Conservation (phyloP, 2,113 vertebrate species). For the Atrichornis clamosus region DNA sequence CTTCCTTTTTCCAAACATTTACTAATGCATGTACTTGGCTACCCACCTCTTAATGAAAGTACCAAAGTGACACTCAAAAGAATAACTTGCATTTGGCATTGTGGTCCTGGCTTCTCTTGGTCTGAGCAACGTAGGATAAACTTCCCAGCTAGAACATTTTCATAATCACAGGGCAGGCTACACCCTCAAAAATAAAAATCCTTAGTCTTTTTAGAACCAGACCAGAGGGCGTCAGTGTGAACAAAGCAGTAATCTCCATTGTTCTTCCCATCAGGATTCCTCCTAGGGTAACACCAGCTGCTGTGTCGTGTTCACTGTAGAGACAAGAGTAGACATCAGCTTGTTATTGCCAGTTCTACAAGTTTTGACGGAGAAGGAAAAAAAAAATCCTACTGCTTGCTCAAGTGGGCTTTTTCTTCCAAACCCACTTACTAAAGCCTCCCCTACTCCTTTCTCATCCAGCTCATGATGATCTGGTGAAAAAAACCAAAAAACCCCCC, state of each 20-base stretch:
- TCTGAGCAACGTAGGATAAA: neutral
- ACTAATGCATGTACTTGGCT: neutral
- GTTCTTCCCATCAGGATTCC: slow-evolving; percentile 5
- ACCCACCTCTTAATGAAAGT: neutral
- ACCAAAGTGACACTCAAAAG: slow-evolving; percentile 9
- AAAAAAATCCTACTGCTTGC: neutral
- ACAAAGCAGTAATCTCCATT: neutral
- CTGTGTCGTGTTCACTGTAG: slow-evolving; percentile 49
- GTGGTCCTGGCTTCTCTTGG: neutral
- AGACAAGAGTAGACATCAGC: slow-evolving; percentile 45
- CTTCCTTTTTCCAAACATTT: neutral
- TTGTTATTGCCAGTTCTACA: neutral
- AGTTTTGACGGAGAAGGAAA: neutral
- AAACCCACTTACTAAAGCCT: neutral
- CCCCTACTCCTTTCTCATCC: neutral
- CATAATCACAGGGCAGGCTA: neutral
- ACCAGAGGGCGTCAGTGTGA: slow-evolving; percentile 14
- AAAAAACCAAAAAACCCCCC: neutral
- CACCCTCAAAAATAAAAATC: neutral
- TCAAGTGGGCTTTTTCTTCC: neutral
- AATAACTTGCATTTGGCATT: neutral
- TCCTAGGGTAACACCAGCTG: neutral
- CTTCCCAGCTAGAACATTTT: neutral
- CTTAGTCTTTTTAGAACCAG: neutral
- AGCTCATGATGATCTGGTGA: neutral